Evolutionary conservation across 2,113 vertebrate genomes (phyloP), one percentile per base, ranked within the genome.

Genomic region (Todiramphus chloris): DNA sequence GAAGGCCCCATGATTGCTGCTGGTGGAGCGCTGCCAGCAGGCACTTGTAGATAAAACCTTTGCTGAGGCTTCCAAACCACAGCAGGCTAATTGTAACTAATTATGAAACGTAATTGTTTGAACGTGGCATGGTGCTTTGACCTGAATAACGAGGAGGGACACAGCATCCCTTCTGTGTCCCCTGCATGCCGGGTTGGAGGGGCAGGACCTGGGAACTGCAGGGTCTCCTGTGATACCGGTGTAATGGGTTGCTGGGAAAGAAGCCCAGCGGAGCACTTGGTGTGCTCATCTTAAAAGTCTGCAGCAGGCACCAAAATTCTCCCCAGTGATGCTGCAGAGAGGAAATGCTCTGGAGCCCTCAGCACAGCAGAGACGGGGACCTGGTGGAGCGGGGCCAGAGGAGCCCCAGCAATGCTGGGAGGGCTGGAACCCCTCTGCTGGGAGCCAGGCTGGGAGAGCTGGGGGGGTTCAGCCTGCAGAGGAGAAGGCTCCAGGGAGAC

Each of bases 51-150:
- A 86, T 51, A 89, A 92, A 91, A 43, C 74, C 76, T 51, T 67
- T 12, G 51, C 75, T 3, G 28, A 64, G 83, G 48, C 87, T 92
- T 94, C 83, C 86, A 97, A 97, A 83, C 90, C 95, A 81, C 93
- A 80, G 73, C 5, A 60, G 95, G 67, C 78, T 96, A 88, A 91
- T 83, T 91, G 90, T 37, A 77, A 53, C 95, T 97, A 89, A 96
- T 97, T 96, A 95, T 16, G 89, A 83, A 69, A 67, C 44, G 70
- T 90, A 83, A 97, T 93, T 88, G 89, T 93, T 75, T 89, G 91
- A 97, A 87, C 69, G 28, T 1, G 53, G 93, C 84, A 43, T 15
- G 4, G 64, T 44, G 93, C 91, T 96, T 87, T 90, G 86, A 90
- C 96, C 95, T 95, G 97, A 94, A 90, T 90, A 56, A 93, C 8